Evolutionary conservation across 2,888 invertebrate genomes (phyloP), one percentile per base, ranked within the genome.

Genomic region (Archips xylosteana): DNA sequence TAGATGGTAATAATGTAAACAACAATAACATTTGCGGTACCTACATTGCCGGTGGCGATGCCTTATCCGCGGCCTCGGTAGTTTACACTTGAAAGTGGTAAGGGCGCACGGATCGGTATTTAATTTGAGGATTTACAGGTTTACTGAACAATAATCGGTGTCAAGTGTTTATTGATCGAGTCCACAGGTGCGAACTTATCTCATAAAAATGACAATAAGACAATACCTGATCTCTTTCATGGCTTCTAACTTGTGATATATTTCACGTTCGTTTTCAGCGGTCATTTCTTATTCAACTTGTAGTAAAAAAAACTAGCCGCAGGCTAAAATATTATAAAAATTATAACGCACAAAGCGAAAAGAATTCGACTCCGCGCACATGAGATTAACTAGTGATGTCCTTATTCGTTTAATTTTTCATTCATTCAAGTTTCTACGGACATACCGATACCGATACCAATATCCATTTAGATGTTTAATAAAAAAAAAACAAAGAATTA

Each of bases 181-280:
- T 88, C 90, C 86, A 93, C 92, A 94, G 92, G 93, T 94, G 93
- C 87, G 85, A 89, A 79, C 75, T 82, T 81, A 79, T 86, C 81
- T 78, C 78, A 77, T 79, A 77, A 78, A 77, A 77, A 77, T 78
- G 71, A 70, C 67, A 61, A 79, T 75, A 74, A 76, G 49, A 63
- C 66, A 77, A 71, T 92, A 98, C 98, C 97, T 96, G 80, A 99
- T 98, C 89, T 99, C 98, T 94, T 98, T 98, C 84, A 99, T 96
- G 75, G 98, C 98, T 94, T 99, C 98, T 79, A 99, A 94, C 92
- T 98, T 99, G 67, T 98, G 98, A 92, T 98, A 97, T 86, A 98
- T 97, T 85, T 97, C 96, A 75, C 98, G 95, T 92, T 98, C 97
- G 90, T 97, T 97, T 80, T 96, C 96, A 86, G 96, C 96, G 75